These are phyloP conservation scores for Peromyscus maniculatus DNA, from an alignment of 2,113 vertebrate species.

Conservation along the genomic window DNA sequence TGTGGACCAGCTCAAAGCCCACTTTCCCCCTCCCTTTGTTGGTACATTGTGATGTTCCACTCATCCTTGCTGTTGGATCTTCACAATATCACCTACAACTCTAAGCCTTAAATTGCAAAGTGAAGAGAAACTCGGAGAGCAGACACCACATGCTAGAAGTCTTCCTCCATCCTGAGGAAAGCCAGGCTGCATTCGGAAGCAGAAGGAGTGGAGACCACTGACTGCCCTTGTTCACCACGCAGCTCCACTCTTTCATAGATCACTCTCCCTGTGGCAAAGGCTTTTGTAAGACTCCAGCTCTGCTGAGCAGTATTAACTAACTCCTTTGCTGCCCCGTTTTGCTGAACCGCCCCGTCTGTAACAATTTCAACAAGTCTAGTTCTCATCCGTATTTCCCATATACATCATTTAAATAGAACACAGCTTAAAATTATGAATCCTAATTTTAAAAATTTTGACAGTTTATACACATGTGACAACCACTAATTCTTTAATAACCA, in stretches of 20 bases:
- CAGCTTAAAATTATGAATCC: not conserved
- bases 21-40: not conserved
- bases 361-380: not conserved
- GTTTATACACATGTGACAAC: not conserved
- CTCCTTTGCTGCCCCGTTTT: not conserved
- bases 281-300: not conserved
- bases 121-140: not conserved
- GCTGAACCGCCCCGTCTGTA: not conserved
- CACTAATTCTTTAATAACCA: conserved; percentile 34
- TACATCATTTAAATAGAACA: conserved; percentile 13
- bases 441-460: conserved; percentile 12
- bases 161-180: not conserved
- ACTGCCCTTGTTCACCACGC: not conserved
- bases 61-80: not conserved
- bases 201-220: not conserved
- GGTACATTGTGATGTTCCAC: not conserved
- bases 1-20: not conserved
- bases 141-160: not conserved
- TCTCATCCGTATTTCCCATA: not conserved
- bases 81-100: not conserved
- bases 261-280: not conserved
- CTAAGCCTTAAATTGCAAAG: not conserved
- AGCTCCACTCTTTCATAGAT: not conserved
- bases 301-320: not conserved
- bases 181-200: not conserved